These are phyloP conservation scores for Porites australiensis DNA, from an alignment of 64 coral and sea anemone genomes.

Conservation along the genomic window DNA sequence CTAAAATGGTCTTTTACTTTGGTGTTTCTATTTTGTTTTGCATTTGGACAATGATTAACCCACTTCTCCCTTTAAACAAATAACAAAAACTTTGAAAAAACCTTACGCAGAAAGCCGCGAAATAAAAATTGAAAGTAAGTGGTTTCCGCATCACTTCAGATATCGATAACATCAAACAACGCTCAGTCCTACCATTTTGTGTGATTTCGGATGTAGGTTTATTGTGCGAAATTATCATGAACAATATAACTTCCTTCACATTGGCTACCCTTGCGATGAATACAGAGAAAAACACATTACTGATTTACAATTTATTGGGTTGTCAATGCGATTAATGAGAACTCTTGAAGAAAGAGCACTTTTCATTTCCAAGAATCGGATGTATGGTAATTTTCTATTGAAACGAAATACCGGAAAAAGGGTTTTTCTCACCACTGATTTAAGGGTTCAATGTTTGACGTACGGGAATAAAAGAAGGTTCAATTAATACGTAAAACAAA, in stretches of 20 bases:
- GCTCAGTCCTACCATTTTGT: not conserved
- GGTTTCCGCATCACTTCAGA: not conserved
- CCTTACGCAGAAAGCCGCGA: not conserved
- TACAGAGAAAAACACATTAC: not conserved
- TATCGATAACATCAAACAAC: not conserved
- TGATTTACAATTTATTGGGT: not conserved
- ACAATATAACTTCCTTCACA: not conserved
- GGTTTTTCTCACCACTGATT: conserved; percentile 4
- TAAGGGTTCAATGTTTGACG: no score
- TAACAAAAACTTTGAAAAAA: not conserved
- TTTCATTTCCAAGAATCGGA: conserved; percentile 38
- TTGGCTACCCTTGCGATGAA: not conserved
- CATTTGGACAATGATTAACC: not conserved
- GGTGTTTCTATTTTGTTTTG: not conserved
- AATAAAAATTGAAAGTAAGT: not conserved
- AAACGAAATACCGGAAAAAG: not conserved
- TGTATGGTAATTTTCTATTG: conserved; percentile 7
- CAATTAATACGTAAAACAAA: not conserved
- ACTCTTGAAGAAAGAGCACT: not conserved
- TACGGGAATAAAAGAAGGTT: not conserved
- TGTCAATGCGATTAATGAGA: not conserved
- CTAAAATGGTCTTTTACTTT: not conserved
- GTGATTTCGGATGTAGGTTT: not conserved
- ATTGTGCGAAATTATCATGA: not conserved
- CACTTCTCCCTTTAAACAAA: not conserved